Evolutionary conservation across 1,140 invertebrate genomes (phyloP), one percentile per base, ranked within the genome.

Genomic region (Penaeus japonicus): DNA sequence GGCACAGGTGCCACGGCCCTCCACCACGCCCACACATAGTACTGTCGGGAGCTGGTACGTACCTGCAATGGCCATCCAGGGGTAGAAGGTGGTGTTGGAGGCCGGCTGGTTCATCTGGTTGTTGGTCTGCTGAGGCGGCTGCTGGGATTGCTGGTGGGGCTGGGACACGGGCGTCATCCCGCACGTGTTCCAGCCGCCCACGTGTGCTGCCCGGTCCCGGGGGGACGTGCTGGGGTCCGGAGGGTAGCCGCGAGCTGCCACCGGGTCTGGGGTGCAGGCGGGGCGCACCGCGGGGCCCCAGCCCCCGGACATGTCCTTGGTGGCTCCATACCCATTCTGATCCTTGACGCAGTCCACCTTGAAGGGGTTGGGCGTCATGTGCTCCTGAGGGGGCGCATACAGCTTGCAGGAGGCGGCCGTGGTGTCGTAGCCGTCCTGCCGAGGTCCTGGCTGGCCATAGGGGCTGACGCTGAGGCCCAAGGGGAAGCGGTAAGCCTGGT

Each of bases 21-120:
- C 47, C 39, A 54, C 55, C 77, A 79, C 77, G 77, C 83, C 47
- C 22, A 77, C 82, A 89, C 57, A 57, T 54, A 24, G 24, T 10
- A 57, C 91, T 89, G 94, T 17, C 27, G 39, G 82, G 30, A 30
- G 32, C 32, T 53, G 39, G 53, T 57, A 88, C 96, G 96, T 93
- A 98, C 97, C 97, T 97, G 97, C 97, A 94, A 98, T 98, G 94
- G 97, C 97, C 97, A 98, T 98, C 97, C 97, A 98, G 90, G 97
- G 97, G 94, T 98, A 98, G 94, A 98, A 98, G 92, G 97, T 98
- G 57, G 89, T 89, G 59, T 85, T 88, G 87, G 85, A 88, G 78
- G 89, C 80, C 84, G 87, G 70, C 85, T 90, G 90, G 65, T 87
- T 87, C 90, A 90, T 90, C 94, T 98, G 97, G 93, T 96, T 97